phyloP scores from a whole-genome alignment of 2,797 vertebrate species.

The Sternarchorhynchus goeldii region DNA sequence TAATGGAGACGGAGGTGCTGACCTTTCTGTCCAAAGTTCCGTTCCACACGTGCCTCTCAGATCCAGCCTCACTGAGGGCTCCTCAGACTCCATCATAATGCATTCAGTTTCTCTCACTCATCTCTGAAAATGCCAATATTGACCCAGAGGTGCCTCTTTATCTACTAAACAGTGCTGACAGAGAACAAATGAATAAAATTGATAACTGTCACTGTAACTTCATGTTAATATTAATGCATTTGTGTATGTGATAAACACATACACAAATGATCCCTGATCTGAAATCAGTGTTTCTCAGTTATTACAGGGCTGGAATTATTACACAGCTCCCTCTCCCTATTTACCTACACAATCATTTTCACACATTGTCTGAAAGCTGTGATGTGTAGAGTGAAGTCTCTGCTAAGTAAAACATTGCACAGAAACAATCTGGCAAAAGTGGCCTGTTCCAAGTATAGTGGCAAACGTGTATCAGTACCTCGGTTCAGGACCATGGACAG shows the following conservation, averaged over 20 bases:
- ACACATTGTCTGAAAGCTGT: not conserved
- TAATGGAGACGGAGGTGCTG: conserved; percentile 69
- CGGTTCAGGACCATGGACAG: not conserved
- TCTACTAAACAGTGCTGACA: conserved; percentile 23
- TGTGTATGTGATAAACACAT: not conserved
- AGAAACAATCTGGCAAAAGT: not conserved
- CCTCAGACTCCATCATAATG: conserved; percentile 33
- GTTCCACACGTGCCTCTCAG: conserved; percentile 59
- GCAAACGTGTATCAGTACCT: not conserved
- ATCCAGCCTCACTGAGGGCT: conserved; percentile 63
- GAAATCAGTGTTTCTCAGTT: too few species aligned
- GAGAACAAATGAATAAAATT: conserved; percentile 7
- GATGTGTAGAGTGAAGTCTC: not conserved
- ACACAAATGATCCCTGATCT: too few species aligned
- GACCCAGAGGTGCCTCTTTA: conserved; percentile 41
- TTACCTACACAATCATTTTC: not conserved
- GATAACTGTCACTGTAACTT: conserved; percentile 4
- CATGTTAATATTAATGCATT: not conserved
- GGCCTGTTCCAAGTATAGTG: not conserved
- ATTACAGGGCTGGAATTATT: too few species aligned
- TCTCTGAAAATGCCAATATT: conserved; percentile 42
- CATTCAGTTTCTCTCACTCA: conserved; percentile 34
- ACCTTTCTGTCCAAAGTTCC: conserved; percentile 73
- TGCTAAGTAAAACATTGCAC: not conserved
- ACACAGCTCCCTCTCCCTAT: not conserved